Evolutionary conservation across 2,888 invertebrate species (phyloP), one percentile per base, ranked within the genome.

Genomic region (Amphipyra berbera): DNA sequence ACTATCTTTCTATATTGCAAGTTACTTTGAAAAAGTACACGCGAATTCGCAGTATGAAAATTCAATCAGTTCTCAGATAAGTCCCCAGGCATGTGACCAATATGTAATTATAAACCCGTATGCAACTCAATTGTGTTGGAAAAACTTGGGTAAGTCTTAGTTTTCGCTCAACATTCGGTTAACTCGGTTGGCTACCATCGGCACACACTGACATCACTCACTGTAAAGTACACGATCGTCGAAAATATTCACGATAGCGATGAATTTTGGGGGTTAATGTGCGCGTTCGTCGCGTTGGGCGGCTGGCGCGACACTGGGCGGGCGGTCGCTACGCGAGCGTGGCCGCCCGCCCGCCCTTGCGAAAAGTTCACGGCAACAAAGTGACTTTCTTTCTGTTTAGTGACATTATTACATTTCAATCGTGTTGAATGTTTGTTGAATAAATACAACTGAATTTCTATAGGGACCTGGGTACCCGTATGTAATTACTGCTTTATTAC

Each of bases 231-330:
- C 71, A 75, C 81, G 78, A 78, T 69, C 78, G 70, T 82, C 87
- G 87, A 79, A 73, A 81, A 78, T 82, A 82, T 86, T 86, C 83
- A 79, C 89, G 89, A 82, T 63, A 75, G 48, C 63, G 63, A 61
- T 62, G 63, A 66, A 52, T 78, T 65, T 57, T 57, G 62, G 66
- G 71, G 74, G 64, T 78, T 61, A 68, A 77, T 68, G 76, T 76
- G 82, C 85, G 84, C 91, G 90, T 82, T 84, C 86, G 86, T 84
- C 82, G 73, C 78, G 80, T 73, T 76, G 90, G 91, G 90, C 91
- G 90, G 90, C 84, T 83, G 74, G 84, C 88, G 86, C 89, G 88
- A 85, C 88, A 94, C 94, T 94, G 91, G 93, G 92, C 91, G 93
- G 91, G 88, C 90, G 90, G 88, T 74, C 67, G 59, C 74, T 55